phyloP scores from a whole-genome alignment of 2,888 invertebrate species.

The Teleiodes luculella region DNA sequence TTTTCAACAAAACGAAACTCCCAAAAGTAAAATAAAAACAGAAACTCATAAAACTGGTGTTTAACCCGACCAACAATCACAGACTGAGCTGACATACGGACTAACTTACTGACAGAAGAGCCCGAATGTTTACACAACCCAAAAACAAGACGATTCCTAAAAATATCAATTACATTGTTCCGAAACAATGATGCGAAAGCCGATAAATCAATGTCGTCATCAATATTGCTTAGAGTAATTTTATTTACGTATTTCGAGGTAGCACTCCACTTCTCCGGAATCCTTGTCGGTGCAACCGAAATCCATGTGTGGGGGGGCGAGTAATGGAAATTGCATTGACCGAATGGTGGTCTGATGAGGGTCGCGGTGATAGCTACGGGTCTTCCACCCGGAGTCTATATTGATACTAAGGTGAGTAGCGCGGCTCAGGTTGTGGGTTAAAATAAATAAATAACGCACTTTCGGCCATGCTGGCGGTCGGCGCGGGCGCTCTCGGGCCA shows the following conservation, averaged over 20 bases:
- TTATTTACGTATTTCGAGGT: conserved; percentile 83
- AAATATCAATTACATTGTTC: conserved; percentile 76
- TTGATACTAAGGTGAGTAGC: conserved; percentile 61
- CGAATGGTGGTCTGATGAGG: conserved; percentile 40
- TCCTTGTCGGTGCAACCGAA: conserved; percentile 82
- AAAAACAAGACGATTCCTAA: conserved; percentile 73
- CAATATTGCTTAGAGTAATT: conserved; percentile 50
- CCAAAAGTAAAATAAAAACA: conserved; percentile 36
- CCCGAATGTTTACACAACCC: conserved; percentile 73
- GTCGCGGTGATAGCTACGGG: conserved; percentile 35
- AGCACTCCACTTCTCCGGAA: conserved; percentile 84
- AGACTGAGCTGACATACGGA: conserved; percentile 63
- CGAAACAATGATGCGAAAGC: conserved; percentile 64
- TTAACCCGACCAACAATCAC: conserved; percentile 57
- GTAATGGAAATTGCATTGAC: conserved; percentile 15
- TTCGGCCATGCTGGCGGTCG: conserved; percentile 56
- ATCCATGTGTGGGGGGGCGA: conserved; percentile 67
- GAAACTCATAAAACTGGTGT: conserved; percentile 50
- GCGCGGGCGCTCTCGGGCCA: conserved; percentile 55
- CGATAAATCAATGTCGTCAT: conserved; percentile 54
- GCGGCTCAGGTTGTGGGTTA: conserved; percentile 55
- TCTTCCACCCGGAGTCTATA: conserved; percentile 66
- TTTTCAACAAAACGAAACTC: conserved; percentile 29
- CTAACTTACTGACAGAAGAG: conserved; percentile 66
- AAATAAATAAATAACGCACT: conserved; percentile 75